A percentile compares a stretch with the other conserved stretches of the same genome.
These are phyloP conservation scores for Hippoglossus stenolepis DNA, from an alignment of 2,113 vertebrate species.

Conservation along the genomic window DNA sequence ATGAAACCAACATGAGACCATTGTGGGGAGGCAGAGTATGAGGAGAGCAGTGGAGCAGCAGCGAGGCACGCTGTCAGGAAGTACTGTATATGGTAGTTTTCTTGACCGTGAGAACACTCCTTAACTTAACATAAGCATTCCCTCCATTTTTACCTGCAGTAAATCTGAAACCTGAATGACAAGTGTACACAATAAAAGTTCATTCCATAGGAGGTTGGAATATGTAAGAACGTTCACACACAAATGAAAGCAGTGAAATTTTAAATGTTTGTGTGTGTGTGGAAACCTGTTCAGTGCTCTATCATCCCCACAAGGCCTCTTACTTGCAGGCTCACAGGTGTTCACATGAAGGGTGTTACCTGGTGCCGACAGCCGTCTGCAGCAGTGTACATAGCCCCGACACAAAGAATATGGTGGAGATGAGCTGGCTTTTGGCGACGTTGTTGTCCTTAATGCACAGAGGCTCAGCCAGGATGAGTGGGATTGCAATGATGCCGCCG, in stretches of 20 bases:
- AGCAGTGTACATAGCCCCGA: conserved; percentile 84
- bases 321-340: not conserved
- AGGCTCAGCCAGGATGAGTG: conserved; percentile 83
- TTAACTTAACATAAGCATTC: not conserved
- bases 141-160: not conserved
- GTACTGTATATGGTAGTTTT: not conserved
- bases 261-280: not conserved
- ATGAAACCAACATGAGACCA: not conserved
- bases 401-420: conserved; percentile 86
- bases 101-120: not conserved
- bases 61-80: too few species aligned
- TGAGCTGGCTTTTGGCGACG: conserved; percentile 83
- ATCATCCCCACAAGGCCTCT: not conserved
- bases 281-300: not conserved
- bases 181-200: too few species aligned
- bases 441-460: conserved; percentile 84
- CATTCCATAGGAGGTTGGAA: not conserved
- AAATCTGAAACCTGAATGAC: conserved; percentile 4
- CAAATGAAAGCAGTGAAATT: not conserved
- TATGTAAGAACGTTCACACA: not conserved
- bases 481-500: conserved; percentile 84
- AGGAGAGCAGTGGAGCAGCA: not conserved
- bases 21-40: not conserved
- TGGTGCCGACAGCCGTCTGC: conserved; percentile 81
- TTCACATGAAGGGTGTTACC: conserved; percentile 61